phyloP scores from a whole-genome alignment of 2,888 invertebrate species.

The Nomada goodeniana region DNA sequence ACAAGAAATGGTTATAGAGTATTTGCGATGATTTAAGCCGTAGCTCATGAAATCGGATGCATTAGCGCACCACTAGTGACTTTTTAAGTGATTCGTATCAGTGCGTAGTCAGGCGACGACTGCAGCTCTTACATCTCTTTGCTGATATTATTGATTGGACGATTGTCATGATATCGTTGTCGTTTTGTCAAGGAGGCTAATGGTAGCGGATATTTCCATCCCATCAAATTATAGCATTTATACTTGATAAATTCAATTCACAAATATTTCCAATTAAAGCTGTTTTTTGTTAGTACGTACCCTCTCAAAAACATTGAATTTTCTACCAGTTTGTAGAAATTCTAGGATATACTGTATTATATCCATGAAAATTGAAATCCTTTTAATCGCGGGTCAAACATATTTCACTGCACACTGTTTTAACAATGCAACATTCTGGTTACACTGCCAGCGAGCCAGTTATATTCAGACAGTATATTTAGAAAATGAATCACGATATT shows the following conservation, averaged over 20 bases:
- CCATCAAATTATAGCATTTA: conserved; percentile 7
- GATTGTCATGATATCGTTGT: conserved; percentile 25
- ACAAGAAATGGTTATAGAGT: not conserved
- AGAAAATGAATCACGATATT: conserved; percentile 23
- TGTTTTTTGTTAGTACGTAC: too few species aligned
- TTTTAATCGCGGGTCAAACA: not conserved
- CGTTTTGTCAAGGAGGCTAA: conserved; percentile 16
- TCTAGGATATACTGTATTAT: too few species aligned
- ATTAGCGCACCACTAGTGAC: conserved; percentile 9
- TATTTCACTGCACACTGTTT: not conserved
- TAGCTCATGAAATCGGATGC: conserved; percentile 8
- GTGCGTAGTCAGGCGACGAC: conserved; percentile 25
- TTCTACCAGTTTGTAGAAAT: too few species aligned
- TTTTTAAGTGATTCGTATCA: conserved; percentile 41
- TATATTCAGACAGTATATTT: not conserved
- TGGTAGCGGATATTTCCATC: not conserved
- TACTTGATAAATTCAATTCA: not conserved
- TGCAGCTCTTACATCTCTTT: conserved; percentile 13
- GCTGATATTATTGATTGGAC: conserved; percentile 28
- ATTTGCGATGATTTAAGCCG: conserved; percentile 10
- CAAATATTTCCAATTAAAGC: not conserved
- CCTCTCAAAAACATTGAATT: too few species aligned
- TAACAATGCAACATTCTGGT: not conserved
- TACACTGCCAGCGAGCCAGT: not conserved
- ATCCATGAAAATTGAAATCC: not conserved